Percentiles rank a stretch among this genome's conserved stretches.
Evolutionary conservation across 2,113 vertebrate species (phyloP).

Genomic region (Merops nubicus): DNA sequence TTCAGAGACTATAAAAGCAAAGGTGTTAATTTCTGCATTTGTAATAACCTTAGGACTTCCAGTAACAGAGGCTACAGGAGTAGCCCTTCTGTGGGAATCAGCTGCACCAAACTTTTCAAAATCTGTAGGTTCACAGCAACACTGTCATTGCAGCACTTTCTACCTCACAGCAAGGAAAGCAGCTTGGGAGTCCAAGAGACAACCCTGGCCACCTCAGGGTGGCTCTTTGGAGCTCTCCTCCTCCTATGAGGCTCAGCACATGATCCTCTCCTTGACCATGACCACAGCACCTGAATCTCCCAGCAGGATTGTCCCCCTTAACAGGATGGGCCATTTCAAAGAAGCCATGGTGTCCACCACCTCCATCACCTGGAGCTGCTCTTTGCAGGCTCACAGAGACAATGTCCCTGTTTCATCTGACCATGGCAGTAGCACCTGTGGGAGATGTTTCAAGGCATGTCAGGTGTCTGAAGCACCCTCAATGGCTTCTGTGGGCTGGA

Average conservation of each 20-base stretch:
- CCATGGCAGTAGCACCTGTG: accelerated
- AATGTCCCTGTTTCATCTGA: background rate
- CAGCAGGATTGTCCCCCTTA: background rate
- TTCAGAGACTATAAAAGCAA: background rate
- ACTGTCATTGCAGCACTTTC: background rate
- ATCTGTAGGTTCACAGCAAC: background rate
- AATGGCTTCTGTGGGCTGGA: background rate
- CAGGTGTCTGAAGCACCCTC: background rate
- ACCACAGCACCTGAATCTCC: background rate
- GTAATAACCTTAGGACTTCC: background rate
- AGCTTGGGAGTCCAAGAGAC: background rate
- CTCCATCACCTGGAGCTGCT: background rate
- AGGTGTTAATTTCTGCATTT: background rate
- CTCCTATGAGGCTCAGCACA: background rate
- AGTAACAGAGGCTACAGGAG: background rate
- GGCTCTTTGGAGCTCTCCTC: background rate
- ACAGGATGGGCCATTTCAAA: background rate
- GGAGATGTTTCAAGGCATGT: background rate
- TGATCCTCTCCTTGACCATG: background rate
- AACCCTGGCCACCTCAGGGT: background rate
- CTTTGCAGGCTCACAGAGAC: background rate
- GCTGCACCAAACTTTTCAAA: background rate
- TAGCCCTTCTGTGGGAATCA: background rate
- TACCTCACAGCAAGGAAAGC: background rate
- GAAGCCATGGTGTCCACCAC: background rate